These are phyloP conservation scores for Phrynosoma platyrhinos DNA, from an alignment of 2,113 vertebrate species.

Conservation along the genomic window DNA sequence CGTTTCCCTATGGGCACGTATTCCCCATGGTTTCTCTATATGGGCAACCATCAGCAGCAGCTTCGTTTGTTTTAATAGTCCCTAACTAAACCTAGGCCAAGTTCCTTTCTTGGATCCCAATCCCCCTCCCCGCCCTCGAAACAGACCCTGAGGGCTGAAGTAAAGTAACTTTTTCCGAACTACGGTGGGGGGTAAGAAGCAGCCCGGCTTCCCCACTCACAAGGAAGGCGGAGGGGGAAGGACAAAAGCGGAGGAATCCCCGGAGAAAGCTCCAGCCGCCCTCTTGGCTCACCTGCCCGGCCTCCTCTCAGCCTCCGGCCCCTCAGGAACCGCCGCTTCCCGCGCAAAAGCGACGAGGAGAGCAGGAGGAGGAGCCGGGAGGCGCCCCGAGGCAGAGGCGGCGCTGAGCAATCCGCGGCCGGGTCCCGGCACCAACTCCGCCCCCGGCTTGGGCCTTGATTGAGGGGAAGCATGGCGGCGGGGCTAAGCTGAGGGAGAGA, in stretches of 20 bases:
- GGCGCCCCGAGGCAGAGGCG: background rate
- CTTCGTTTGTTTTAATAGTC: no score
- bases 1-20: no score
- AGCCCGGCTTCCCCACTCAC: background rate
- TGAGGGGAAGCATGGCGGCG: no score
- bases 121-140: no score
- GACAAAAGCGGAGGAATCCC: background rate
- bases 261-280: no score
- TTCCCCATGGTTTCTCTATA: no score
- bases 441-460: background rate
- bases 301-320: background rate
- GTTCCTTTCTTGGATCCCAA: no score
- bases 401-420: background rate
- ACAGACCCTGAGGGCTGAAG: no score
- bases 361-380: background rate
- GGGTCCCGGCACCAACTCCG: background rate
- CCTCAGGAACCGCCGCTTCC: conserved; percentile 4
- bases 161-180: background rate
- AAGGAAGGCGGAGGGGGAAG: background rate
- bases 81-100: no score
- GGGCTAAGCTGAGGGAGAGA: no score
- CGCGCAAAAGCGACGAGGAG: background rate
- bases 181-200: background rate
- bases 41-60: no score
- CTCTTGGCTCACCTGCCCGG: no score